Percentiles rank a stretch among this genome's conserved stretches.
Evolutionary conservation across 2,888 invertebrate genomes (phyloP).

Genomic region (Nowickia ferox): DNA sequence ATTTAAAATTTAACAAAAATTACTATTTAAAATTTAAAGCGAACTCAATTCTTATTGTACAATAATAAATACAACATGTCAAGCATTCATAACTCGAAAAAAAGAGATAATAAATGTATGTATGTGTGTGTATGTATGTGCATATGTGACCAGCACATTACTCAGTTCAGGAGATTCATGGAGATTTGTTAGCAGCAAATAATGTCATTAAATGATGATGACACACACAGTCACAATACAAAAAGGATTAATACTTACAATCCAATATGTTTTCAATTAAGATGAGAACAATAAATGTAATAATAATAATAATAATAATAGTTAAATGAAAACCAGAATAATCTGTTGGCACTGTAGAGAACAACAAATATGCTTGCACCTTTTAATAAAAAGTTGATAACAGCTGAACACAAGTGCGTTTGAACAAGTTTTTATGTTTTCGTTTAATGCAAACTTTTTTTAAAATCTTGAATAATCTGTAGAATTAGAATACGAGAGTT

Average conservation of each 20-base stretch:
- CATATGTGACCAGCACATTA: neutral
- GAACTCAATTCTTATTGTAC: too few relatives aligned
- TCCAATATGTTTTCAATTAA: conserved; percentile 25
- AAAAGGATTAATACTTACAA: conserved; percentile 32
- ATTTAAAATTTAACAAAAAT: too few relatives aligned
- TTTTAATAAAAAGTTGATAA: neutral
- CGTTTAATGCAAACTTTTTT: neutral
- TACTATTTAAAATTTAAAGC: too few relatives aligned
- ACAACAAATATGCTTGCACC: neutral
- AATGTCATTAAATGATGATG: conserved; percentile 1
- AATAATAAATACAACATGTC: neutral
- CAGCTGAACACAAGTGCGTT: neutral
- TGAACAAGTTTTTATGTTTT: too few relatives aligned
- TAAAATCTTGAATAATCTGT: too few relatives aligned
- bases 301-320: too few relatives aligned
- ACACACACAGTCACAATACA: neutral
- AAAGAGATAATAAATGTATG: too few relatives aligned
- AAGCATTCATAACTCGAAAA: neutral
- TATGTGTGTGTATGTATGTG: too few relatives aligned
- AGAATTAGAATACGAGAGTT: too few relatives aligned
- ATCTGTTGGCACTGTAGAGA: neutral
- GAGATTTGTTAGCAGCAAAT: neutral
- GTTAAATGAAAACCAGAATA: neutral
- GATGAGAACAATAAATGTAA: conserved; percentile 11
- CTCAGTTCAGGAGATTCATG: neutral